Conservation (phyloP, 2,797 vertebrate species). For the Lateolabrax maculatus region DNA sequence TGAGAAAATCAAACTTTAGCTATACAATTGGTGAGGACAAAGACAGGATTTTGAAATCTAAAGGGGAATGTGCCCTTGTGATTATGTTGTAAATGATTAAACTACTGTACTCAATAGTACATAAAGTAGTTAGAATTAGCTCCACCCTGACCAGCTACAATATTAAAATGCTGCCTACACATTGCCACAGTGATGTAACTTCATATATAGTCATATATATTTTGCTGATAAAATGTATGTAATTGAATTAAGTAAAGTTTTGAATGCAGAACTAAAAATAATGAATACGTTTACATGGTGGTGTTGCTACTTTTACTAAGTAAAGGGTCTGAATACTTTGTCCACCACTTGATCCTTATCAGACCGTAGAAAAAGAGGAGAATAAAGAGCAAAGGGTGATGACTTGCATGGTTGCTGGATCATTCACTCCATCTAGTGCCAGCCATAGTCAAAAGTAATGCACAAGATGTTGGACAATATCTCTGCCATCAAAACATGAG, state of each 20-base stretch:
- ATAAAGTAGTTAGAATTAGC: not conserved
- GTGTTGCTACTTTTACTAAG: not conserved
- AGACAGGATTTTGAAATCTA: not conserved
- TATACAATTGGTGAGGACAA: not conserved
- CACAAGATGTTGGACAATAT: conserved; percentile 72
- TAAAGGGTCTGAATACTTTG: not conserved
- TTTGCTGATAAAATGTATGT: not conserved
- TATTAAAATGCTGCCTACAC: not conserved
- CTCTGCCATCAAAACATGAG: conserved; percentile 86
- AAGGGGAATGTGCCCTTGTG: no score
- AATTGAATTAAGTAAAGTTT: not conserved
- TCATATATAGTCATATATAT: not conserved
- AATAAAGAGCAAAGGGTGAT: conserved; percentile 68
- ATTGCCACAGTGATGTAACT: not conserved
- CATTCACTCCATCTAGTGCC: conserved; percentile 78
- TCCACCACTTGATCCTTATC: conserved; percentile 59
- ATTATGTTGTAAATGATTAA: not conserved
- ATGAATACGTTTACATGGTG: not conserved
- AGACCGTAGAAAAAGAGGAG: conserved; percentile 58
- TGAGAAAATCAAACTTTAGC: not conserved
- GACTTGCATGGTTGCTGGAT: conserved; percentile 53
- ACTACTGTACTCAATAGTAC: not conserved
- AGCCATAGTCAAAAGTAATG: conserved; percentile 56
- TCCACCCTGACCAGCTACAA: not conserved
- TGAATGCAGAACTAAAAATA: not conserved